Evolutionary conservation across 2,888 invertebrate genomes (phyloP).

Genomic region (Meghimatium bilineatum): DNA sequence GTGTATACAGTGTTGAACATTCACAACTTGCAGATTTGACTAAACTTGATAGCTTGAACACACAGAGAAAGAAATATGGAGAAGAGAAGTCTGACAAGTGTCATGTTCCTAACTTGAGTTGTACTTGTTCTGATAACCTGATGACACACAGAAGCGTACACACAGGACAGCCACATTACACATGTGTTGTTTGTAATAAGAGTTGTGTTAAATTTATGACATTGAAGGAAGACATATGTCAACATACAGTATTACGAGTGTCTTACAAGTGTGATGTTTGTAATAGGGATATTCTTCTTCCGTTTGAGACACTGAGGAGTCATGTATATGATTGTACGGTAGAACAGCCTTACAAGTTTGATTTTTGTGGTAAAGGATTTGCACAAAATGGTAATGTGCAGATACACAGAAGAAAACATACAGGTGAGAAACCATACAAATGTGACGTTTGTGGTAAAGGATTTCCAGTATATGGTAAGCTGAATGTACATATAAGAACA

Average conservation of each 20-base stretch:
- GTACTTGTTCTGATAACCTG: not conserved
- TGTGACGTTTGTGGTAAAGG: not conserved
- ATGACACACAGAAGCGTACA: not conserved
- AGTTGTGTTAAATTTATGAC: not conserved
- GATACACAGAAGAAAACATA: not conserved
- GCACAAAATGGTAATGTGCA: not conserved
- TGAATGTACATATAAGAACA: not conserved
- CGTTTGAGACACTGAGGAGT: not conserved
- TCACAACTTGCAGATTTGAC: not conserved
- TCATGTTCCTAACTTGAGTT: not conserved
- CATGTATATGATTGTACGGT: not conserved
- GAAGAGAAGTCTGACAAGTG: not conserved
- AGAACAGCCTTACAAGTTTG: not conserved
- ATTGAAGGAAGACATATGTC: not conserved
- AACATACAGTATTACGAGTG: not conserved
- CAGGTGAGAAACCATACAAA: not conserved
- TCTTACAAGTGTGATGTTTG: constrained; percentile 4
- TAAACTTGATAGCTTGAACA: not conserved
- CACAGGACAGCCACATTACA: not conserved
- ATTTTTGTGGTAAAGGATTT: not conserved
- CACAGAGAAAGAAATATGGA: not conserved
- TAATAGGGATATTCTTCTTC: not conserved
- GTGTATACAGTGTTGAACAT: not conserved
- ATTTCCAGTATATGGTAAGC: not conserved
- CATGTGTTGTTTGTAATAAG: not conserved